Conservation (phyloP, 2,797 vertebrate genomes). For the Vireo griseus region DNA sequence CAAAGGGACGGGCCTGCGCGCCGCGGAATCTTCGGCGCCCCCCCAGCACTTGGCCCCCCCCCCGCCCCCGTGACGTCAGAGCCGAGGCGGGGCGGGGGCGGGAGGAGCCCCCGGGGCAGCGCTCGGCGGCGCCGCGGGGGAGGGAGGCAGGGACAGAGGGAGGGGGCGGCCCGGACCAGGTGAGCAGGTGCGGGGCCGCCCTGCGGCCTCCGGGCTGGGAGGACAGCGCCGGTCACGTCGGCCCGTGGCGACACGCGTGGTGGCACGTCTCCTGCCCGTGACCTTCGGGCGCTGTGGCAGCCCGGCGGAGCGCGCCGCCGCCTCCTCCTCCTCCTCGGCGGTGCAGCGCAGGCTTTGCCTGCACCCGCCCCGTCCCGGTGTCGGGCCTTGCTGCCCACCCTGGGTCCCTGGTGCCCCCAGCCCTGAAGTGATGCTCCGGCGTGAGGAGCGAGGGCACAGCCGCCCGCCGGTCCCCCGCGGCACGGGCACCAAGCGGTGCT, state of each 20-base stretch:
- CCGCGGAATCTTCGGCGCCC: constrained; percentile 53
- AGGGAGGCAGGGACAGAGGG: background rate
- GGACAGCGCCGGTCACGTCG: background rate
- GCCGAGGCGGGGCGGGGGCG: background rate
- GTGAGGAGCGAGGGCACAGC: background rate
- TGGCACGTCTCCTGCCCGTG: background rate
- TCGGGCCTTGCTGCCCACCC: background rate
- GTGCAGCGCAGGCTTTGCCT: background rate
- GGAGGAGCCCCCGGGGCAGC: background rate
- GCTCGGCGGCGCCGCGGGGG: background rate
- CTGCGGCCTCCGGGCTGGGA: background rate
- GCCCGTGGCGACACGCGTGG: background rate
- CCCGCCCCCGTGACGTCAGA: constrained; percentile 53
- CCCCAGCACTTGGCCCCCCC: background rate
- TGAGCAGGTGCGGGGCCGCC: constrained; percentile 28
- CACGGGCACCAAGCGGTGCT: background rate
- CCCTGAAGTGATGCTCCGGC: background rate
- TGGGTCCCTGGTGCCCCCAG: background rate
- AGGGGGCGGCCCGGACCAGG: background rate
- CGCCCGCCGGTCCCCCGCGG: accelerated
- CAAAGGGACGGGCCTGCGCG: constrained; percentile 71
- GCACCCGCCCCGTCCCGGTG: background rate
- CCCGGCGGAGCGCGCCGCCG: background rate
- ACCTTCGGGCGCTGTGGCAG: constrained; percentile 15
- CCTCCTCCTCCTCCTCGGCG: background rate